Evolutionary conservation across 2,797 vertebrate species (phyloP).

Genomic region (Sarcoramphus papa): DNA sequence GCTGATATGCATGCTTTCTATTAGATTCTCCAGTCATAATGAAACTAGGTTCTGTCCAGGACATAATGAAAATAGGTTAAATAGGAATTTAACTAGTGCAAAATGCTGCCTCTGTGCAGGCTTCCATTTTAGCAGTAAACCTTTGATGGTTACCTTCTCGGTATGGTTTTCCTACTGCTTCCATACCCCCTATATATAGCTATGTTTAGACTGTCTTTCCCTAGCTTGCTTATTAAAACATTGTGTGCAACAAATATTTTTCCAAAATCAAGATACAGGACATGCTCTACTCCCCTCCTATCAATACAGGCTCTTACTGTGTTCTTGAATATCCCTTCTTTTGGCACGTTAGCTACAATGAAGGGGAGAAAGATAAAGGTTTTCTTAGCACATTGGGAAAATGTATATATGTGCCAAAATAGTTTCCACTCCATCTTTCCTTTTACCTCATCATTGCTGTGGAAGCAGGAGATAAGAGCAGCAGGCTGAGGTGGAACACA

Average conservation of each 20-base stretch:
- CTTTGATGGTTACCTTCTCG: neutral
- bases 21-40: neutral
- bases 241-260: neutral
- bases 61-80: neutral
- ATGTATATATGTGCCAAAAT: neutral
- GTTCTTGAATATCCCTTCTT: neutral
- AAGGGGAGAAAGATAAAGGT: neutral
- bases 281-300: neutral
- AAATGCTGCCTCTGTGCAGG: neutral
- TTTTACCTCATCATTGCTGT: conserved; percentile 13
- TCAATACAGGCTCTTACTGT: neutral
- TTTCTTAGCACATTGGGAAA: neutral
- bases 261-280: neutral
- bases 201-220: neutral
- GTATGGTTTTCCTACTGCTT: neutral
- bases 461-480: conserved; percentile 27
- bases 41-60: neutral
- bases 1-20: neutral
- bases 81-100: neutral
- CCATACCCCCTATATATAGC: neutral
- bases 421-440: conserved; percentile 4
- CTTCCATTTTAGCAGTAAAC: neutral
- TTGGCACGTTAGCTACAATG: neutral
- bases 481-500: neutral
- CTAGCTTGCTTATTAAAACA: neutral